Percentiles rank a stretch among this genome's conserved stretches.
Evolutionary conservation across 2,888 invertebrate species (phyloP).

Genomic region (Drosophila kanekoi): DNA sequence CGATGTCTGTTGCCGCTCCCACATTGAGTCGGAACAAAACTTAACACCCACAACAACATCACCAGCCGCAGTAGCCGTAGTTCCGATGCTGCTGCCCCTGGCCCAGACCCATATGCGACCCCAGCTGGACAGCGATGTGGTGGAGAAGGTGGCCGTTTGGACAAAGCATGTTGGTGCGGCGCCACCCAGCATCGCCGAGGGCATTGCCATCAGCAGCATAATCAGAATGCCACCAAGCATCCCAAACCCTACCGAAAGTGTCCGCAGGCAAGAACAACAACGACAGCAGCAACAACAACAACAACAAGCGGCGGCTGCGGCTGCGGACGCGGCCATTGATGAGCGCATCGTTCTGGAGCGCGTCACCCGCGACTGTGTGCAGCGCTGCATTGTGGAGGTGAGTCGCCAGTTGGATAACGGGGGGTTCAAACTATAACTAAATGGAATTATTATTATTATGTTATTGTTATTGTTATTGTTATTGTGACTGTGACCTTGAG

Average conservation of each 20-base stretch:
- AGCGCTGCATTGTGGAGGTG: slow-evolving; percentile 74
- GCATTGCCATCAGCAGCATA: slow-evolving; percentile 63
- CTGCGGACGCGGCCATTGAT: slow-evolving; percentile 35
- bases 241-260: neutral
- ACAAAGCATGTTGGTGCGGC: slow-evolving; percentile 66
- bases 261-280: slow-evolving; percentile 9
- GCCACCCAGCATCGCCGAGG: slow-evolving; percentile 59
- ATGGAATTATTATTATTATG: neutral
- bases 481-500: too few relatives aligned
- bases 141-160: slow-evolving; percentile 71
- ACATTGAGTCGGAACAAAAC: slow-evolving; percentile 1
- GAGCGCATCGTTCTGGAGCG: slow-evolving; percentile 60
- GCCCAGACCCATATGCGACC: slow-evolving; percentile 46
- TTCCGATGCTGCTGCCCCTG: slow-evolving; percentile 5
- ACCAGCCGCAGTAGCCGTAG: neutral
- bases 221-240: slow-evolving; percentile 5
- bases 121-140: slow-evolving; percentile 64
- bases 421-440: neutral
- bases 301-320: neutral
- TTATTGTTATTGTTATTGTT: too few relatives aligned
- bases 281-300: neutral
- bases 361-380: slow-evolving; percentile 69
- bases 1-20: slow-evolving; percentile 71
- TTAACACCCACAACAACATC: slow-evolving; percentile 6
- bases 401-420: slow-evolving; percentile 28